Conservation (phyloP, 2,888 invertebrate genomes). For the Limnephilus lunatus region DNA sequence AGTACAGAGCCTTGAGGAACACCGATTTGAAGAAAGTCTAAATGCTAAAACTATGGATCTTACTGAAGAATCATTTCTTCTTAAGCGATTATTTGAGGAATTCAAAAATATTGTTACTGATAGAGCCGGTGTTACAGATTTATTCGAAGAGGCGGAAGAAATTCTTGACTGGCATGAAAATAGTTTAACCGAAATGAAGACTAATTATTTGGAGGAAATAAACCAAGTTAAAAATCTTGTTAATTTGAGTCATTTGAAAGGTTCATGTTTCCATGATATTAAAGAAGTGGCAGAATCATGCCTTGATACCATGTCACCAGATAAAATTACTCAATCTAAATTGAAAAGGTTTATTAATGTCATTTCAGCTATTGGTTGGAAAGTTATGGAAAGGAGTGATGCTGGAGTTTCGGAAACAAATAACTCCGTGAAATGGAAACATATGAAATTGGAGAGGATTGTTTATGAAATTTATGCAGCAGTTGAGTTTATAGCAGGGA, state of each 20-base stretch:
- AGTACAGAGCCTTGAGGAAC: not conserved
- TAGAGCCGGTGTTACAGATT: not conserved
- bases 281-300: not conserved
- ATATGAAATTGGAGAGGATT: not conserved
- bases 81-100: not conserved
- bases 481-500: not conserved
- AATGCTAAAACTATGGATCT: not conserved
- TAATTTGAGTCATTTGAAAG: not conserved
- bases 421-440: not conserved
- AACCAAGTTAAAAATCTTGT: not conserved
- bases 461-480: not conserved
- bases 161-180: not conserved
- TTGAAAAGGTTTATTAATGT: not conserved
- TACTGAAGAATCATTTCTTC: not conserved
- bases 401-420: not conserved
- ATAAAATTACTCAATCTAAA: not conserved
- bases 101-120: not conserved
- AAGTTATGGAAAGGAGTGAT: not conserved
- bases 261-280: not conserved
- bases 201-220: not conserved
- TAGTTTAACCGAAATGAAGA: not conserved
- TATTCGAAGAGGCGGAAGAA: slow-evolving; percentile 4
- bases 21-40: not conserved
- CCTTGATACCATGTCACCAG: not conserved
- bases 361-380: not conserved